Conservation (phyloP, 2,113 vertebrate genomes). For the Ibidorhyncha struthersii region DNA sequence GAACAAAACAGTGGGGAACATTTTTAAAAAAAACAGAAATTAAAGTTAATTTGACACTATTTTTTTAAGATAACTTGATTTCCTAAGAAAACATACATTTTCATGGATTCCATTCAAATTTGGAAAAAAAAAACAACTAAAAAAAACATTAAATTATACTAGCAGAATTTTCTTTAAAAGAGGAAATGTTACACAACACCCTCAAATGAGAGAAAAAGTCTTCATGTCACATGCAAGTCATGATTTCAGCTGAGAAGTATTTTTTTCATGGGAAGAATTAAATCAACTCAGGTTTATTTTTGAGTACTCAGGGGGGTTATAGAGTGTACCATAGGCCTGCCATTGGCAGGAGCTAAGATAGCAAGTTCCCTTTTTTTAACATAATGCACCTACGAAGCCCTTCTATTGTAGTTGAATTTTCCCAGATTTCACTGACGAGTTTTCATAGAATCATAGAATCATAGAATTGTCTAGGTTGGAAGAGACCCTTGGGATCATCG, state of each 20-base stretch:
- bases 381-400: neutral
- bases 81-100: neutral
- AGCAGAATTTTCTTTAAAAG: neutral
- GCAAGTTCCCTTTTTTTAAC: neutral
- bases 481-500: too few relatives aligned
- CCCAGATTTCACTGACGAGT: neutral
- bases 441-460: too few relatives aligned
- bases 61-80: neutral
- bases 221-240: neutral
- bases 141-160: neutral
- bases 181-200: neutral
- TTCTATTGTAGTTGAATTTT: neutral
- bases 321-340: neutral
- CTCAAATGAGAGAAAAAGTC: neutral
- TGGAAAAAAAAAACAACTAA: neutral
- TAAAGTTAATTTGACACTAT: neutral
- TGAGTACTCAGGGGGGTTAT: neutral
- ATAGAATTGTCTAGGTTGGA: too few relatives aligned
- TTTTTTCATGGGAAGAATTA: neutral
- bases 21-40: neutral
- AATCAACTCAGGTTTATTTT: neutral
- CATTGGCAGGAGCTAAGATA: neutral
- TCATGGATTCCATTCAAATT: neutral
- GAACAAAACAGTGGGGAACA: neutral
- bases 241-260: neutral